Evolutionary conservation across 1,140 invertebrate species (phyloP).

Genomic region (Goniozus legneri): DNA sequence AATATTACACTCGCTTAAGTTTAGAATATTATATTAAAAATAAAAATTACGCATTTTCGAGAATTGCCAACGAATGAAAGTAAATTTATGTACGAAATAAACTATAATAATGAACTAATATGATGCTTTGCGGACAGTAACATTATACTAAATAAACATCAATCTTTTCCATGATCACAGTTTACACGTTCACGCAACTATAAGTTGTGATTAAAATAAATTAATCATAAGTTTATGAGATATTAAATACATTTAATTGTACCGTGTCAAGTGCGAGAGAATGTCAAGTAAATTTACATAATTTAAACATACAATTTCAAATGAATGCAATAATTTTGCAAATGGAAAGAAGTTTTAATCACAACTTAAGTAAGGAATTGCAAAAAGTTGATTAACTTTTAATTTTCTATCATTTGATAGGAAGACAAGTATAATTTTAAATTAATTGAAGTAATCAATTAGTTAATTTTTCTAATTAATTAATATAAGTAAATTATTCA

Average conservation of each 20-base stretch:
- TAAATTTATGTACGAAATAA: no score
- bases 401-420: not conserved
- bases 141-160: no score
- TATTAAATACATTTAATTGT: not conserved
- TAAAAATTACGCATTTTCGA: no score
- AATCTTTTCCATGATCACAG: not conserved
- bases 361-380: constrained; percentile 14
- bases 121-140: no score
- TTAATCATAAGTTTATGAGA: not conserved
- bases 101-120: no score
- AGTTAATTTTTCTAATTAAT: no score
- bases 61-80: no score
- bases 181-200: not conserved
- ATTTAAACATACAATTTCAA: not conserved
- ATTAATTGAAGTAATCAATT: no score
- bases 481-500: no score
- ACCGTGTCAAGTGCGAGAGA: not conserved
- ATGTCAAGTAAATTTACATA: not conserved
- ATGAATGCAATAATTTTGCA: not conserved
- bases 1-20: no score
- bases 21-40: no score
- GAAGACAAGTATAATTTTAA: not conserved
- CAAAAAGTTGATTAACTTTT: constrained; percentile 12
- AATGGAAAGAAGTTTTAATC: constrained; percentile 11
- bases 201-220: not conserved